These are phyloP conservation scores for Coregonus sp. DNA, from an alignment of 2,797 vertebrate species.

Conservation along the genomic window DNA sequence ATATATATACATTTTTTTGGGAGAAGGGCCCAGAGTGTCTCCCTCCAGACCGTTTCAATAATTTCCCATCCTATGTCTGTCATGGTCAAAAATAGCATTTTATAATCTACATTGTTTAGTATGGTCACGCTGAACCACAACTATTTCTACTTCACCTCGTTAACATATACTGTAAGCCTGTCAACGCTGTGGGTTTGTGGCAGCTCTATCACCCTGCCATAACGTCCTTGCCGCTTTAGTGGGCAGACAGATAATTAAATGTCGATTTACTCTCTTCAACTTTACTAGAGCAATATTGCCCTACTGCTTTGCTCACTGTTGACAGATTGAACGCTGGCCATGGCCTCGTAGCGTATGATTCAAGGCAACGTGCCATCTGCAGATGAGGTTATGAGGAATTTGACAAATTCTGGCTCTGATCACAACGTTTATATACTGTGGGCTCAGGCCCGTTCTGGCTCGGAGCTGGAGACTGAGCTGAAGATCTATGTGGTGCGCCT, in stretches of 20 bases:
- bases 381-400: slow-evolving; percentile 76
- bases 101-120: not conserved
- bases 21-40: not conserved
- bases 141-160: slow-evolving; percentile 15
- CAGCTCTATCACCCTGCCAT: slow-evolving; percentile 39
- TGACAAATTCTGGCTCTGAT: slow-evolving; percentile 71
- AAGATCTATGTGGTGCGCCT: slow-evolving; percentile 68
- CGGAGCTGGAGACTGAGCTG: slow-evolving; percentile 56
- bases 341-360: slow-evolving; percentile 60
- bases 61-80: not conserved
- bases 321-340: slow-evolving; percentile 66
- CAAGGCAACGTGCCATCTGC: slow-evolving; percentile 69
- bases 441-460: slow-evolving; percentile 54
- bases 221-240: slow-evolving; percentile 53
- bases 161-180: slow-evolving; percentile 12
- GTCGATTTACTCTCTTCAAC: slow-evolving; percentile 62
- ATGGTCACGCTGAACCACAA: not conserved
- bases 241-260: slow-evolving; percentile 72
- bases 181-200: slow-evolving; percentile 31
- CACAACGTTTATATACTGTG: slow-evolving; percentile 67
- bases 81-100: not conserved
- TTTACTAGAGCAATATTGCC: slow-evolving; percentile 53
- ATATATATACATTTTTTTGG: not conserved
- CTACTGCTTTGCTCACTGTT: slow-evolving; percentile 53
- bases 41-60: not conserved